Conservation (phyloP, 2,797 vertebrate species). For the Ctenochaetus hawaiiensis region DNA sequence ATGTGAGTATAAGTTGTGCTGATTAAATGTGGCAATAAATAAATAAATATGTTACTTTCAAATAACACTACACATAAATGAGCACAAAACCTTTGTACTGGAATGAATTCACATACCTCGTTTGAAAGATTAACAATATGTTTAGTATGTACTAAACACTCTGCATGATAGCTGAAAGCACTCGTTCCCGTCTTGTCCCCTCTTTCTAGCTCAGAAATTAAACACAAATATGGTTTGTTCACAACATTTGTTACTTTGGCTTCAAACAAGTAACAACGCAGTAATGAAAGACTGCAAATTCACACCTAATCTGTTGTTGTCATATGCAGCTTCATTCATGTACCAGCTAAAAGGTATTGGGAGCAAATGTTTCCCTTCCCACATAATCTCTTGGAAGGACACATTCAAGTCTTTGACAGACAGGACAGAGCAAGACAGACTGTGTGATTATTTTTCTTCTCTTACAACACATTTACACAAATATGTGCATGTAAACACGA, state of each 20-base stretch:
- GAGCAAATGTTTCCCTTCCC: slow-evolving; percentile 40
- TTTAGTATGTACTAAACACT: not conserved
- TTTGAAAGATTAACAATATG: no score
- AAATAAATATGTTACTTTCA: no score
- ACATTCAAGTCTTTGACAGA: slow-evolving; percentile 40
- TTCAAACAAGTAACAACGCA: slow-evolving; percentile 10
- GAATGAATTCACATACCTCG: no score
- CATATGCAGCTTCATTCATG: slow-evolving; percentile 27
- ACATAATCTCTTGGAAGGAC: slow-evolving; percentile 38
- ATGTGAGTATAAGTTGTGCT: no score
- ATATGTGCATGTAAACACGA: slow-evolving; percentile 29
- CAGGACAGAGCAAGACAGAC: slow-evolving; percentile 31
- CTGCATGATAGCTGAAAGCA: not conserved
- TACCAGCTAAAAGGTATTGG: slow-evolving; percentile 25
- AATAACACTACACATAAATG: no score
- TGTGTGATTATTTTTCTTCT: slow-evolving; percentile 58
- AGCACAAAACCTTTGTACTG: no score
- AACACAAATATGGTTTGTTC: not conserved
- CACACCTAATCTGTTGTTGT: slow-evolving; percentile 21
- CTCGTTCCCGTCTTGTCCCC: not conserved
- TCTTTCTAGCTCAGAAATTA: not conserved
- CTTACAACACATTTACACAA: slow-evolving; percentile 28
- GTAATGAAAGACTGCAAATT: slow-evolving; percentile 21
- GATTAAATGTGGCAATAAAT: no score
- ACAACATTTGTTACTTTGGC: not conserved